Evolutionary conservation across 2,888 invertebrate species (phyloP), one percentile per base, ranked within the genome.

Genomic region (Acleris cristana): DNA sequence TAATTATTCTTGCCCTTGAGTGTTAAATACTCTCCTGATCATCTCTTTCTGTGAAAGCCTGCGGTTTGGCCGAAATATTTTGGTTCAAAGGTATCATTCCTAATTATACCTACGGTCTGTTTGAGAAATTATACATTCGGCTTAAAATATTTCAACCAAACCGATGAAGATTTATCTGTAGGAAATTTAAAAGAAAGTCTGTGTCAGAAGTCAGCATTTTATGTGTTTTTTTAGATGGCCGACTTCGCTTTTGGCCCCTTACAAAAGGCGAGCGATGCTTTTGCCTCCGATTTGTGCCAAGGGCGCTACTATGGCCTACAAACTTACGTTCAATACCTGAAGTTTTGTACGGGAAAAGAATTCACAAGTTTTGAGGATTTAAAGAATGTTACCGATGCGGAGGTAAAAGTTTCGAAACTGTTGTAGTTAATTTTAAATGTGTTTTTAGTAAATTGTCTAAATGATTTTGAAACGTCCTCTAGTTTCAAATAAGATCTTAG

Each of bases 311-410:
- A 16, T 16, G 57, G 57, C 14, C 5, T 57, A 16, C n/a, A 16
- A 45, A 45, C 40, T 57, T 57, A 57, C 23, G 19, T 45, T 4
- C 40, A 57, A 23, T 57, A 57, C 23, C 44, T 44, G 8, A 12
- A 44, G 21, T 23, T 44, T 12, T 57, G 21, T 45, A 45, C 45
- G 4, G 16, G 45, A 1, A 21, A 44, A 23, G 44, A 57, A 3
- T 45, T 21, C 23, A 45, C 40, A 14, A 40, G 23, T 7, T 57
- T 57, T 45, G 57, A 57, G 3, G 57, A 57, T 23, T 16, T 57
- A 40, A 23, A 21, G 21, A 44, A 57, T 10, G 45, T 45, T 10
- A 57, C 44, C 2, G 57, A 57, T 12, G 57, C 23, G 21, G 57
- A 57, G 40, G 57, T 57, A 57, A 57, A 19, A 21, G 3, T 14